Base-by-base conservation (phyloP, 1,140 invertebrate genomes). In the Matsumurasca onukii region DNA sequence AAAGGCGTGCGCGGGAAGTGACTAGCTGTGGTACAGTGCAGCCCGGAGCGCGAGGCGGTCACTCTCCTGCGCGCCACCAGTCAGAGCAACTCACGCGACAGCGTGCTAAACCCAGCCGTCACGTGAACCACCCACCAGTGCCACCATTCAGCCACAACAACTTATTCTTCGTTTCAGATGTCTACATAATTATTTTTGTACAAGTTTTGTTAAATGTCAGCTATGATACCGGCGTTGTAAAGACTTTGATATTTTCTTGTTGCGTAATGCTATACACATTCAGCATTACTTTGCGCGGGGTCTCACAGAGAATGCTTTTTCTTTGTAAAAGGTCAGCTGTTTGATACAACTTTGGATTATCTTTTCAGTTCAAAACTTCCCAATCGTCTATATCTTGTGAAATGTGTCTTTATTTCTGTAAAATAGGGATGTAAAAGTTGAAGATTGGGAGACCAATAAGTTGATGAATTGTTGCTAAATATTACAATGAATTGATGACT, bases 1-100 rank as follows among this genome's bases (percentile, higher is more conserved):
- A 96, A 96, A 87, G 88, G 87, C 76, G 86, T 86, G 67, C 86
- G 89, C 76, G 86, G 88, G 79, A 92, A 92, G 88, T 91, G 89
- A 91, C 89, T 87, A 82, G 79, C 75, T 76, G 80, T 77, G 74
- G 83, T 78, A 77, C 79, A 77, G 75, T 79, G 80, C 72, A 79
- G 81, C 79, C 82, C 84, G 72, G 86, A 89, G 78, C 84, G 86
- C 75, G 87, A 88, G 76, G 86, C 85, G 73, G 85, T 88, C 67
- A 88, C 85, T 39, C 78, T 88, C 75, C 78, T 88, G 69, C 82
- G 85, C 74, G 84, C 86, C 69, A 86, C 86, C 76, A 87, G 86
- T 76, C 86, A 87, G 77, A 86, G 86, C 73, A 86, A 86, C 74
- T 88, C 85, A 71, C 82, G 86, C 72, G 87, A 88, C 78, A 86